These are phyloP conservation scores for Camelus dromedarius DNA, from an alignment of 2,113 vertebrate genomes.

Conservation along the genomic window DNA sequence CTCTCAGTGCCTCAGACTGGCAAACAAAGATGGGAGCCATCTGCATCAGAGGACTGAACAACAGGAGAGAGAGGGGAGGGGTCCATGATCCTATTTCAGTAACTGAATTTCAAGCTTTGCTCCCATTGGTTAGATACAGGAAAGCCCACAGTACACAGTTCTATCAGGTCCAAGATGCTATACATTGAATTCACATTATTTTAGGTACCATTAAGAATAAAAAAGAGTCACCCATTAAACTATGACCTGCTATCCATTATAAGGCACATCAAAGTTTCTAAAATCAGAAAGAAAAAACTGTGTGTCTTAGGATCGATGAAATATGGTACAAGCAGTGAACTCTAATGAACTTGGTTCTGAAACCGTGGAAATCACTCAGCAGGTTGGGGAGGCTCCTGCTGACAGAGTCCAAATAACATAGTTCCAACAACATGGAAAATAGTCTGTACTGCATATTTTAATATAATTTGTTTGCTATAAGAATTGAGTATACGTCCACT, in stretches of 20 bases:
- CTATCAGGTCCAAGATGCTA: not conserved
- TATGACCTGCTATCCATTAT: conserved; percentile 24
- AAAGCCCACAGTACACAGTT: not conserved
- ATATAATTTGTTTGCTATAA: conserved; percentile 67
- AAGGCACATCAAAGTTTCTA: conserved; percentile 2
- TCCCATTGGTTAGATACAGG: not conserved
- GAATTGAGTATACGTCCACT: conserved; percentile 12
- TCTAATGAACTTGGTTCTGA: conserved; percentile 73
- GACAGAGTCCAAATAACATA: conserved; percentile 69
- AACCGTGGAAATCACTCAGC: conserved; percentile 75
- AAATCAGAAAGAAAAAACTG: not conserved
- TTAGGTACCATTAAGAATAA: not conserved
- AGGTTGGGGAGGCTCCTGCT: conserved; percentile 62
- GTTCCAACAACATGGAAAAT: conserved; percentile 71
- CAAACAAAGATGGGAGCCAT: not conserved
- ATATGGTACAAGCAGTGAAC: conserved; percentile 72
- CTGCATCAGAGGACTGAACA: not conserved
- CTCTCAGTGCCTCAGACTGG: not conserved
- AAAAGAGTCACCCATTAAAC: not conserved
- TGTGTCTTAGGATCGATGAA: conserved; percentile 63
- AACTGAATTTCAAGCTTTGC: not conserved
- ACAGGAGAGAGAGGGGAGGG: not conserved
- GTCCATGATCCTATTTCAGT: not conserved
- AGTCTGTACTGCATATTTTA: conserved; percentile 70
- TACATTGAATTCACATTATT: not conserved